Evolutionary conservation across 2,797 vertebrate genomes (phyloP).

Genomic region (Thripadectes ignobilis): DNA sequence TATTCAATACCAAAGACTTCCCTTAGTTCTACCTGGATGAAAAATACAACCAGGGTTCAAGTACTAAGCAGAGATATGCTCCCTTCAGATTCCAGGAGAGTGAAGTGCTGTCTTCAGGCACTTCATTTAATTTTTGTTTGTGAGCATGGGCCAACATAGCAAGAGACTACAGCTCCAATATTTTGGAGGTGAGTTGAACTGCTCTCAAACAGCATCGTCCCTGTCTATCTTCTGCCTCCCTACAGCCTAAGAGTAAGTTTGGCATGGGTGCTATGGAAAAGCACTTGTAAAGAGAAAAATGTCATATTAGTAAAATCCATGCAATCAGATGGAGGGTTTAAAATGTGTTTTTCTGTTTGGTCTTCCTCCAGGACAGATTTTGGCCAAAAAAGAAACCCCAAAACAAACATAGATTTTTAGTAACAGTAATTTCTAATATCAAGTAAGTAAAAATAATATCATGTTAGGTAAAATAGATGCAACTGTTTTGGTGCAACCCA

Average conservation of each 20-base stretch:
- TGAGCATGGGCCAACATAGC: neutral
- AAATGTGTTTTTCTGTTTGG: neutral
- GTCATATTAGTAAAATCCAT: neutral
- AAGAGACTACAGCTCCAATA: neutral
- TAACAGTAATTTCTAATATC: neutral
- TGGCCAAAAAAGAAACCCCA: neutral
- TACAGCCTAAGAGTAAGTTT: neutral
- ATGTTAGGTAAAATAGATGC: neutral
- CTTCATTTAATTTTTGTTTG: neutral
- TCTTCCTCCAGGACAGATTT: neutral
- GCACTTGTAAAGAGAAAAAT: neutral
- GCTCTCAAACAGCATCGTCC: neutral
- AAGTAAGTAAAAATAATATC: neutral
- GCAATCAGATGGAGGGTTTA: neutral
- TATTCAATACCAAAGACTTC: neutral
- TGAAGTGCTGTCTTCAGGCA: neutral
- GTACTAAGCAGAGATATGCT: neutral
- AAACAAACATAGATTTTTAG: neutral
- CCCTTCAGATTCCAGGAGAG: neutral
- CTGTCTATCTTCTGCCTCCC: neutral
- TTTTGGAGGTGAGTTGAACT: neutral
- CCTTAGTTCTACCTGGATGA: neutral
- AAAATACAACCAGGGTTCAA: neutral
- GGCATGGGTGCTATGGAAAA: neutral
- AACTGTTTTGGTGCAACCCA: neutral